Conservation (phyloP, 2,113 vertebrate genomes). For the Phrynosoma blainvillii region DNA sequence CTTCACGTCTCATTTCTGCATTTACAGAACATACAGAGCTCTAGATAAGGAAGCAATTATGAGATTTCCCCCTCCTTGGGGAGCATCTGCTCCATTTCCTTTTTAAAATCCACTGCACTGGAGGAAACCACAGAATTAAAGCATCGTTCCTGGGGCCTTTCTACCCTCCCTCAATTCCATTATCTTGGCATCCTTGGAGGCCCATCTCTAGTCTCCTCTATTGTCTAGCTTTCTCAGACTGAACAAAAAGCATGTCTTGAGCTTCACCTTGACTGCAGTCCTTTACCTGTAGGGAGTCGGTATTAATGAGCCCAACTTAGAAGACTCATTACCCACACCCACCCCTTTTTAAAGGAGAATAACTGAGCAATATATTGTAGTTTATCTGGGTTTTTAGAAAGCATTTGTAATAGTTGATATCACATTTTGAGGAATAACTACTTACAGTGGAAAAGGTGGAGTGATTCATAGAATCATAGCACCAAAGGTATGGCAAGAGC, state of each 20-base stretch:
- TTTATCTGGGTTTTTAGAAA: no score
- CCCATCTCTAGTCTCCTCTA: background rate
- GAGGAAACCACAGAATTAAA: background rate
- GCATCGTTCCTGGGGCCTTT: background rate
- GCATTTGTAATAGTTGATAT: no score
- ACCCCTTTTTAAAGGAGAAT: background rate
- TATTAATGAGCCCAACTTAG: background rate
- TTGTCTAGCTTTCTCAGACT: background rate
- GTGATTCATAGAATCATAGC: no score
- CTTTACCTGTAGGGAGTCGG: background rate
- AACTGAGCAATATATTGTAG: background rate
- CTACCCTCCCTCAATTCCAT: background rate
- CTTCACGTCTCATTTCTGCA: conserved; percentile 4
- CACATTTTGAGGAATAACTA: no score
- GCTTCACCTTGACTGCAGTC: background rate
- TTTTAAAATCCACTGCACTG: background rate
- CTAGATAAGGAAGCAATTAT: background rate
- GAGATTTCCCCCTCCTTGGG: background rate
- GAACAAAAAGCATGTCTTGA: background rate
- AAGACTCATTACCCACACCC: background rate
- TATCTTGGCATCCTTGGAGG: conserved; percentile 1
- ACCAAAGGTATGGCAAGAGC: no score
- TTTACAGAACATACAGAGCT: background rate
- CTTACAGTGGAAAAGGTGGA: no score
- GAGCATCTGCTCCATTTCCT: conserved; percentile 3